These are phyloP conservation scores for Platichthys stellatus DNA, from an alignment of 2,113 vertebrate species.

Conservation along the genomic window DNA sequence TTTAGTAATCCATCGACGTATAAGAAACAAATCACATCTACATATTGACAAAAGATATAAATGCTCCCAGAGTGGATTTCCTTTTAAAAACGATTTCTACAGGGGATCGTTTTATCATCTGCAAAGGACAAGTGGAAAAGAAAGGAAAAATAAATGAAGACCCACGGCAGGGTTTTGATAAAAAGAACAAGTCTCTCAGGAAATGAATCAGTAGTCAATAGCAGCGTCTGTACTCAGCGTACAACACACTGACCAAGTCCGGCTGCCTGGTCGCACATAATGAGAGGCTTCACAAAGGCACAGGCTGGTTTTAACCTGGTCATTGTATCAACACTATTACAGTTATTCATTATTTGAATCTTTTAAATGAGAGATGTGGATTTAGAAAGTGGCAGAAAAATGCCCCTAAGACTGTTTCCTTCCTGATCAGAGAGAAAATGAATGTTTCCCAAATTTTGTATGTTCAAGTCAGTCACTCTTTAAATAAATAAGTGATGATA, in stretches of 20 bases:
- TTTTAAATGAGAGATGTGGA: too few relatives aligned
- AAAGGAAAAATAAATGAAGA: background rate
- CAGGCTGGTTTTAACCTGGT: background rate
- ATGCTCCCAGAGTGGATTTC: background rate
- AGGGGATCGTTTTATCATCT: conserved; percentile 12
- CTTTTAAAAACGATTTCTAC: background rate
- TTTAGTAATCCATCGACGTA: too few relatives aligned
- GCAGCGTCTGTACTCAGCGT: conserved; percentile 22
- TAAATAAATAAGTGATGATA: too few relatives aligned
- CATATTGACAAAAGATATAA: too few relatives aligned
- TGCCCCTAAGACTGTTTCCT: too few relatives aligned
- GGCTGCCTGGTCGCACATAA: conserved; percentile 16
- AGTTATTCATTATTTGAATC: conserved; percentile 13
- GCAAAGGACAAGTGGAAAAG: conserved; percentile 21
- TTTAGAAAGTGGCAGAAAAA: too few relatives aligned
- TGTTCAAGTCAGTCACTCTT: too few relatives aligned
- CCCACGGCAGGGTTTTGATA: background rate
- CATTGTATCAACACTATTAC: background rate
- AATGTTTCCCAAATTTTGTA: too few relatives aligned
- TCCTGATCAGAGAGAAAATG: too few relatives aligned
- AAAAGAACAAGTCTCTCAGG: background rate
- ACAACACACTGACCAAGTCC: conserved; percentile 3
- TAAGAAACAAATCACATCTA: too few relatives aligned
- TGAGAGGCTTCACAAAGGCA: conserved; percentile 11
- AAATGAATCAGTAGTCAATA: conserved; percentile 44